phyloP scores from a whole-genome alignment of 1,140 invertebrate genomes.

The Cataglyphis hispanica region DNA sequence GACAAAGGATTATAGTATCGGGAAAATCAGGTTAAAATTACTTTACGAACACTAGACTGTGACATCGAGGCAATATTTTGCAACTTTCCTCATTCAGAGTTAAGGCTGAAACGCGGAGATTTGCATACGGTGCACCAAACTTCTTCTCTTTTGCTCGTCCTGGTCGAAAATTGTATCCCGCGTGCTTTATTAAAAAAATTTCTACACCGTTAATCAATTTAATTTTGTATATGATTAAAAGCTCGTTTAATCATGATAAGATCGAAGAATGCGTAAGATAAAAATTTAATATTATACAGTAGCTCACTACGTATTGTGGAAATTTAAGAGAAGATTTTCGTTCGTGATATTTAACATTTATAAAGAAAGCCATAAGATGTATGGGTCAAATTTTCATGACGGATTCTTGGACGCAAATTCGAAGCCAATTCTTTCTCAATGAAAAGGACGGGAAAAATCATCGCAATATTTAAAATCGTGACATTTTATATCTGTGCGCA shows the following conservation, averaged over 20 bases:
- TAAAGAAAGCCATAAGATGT: neutral
- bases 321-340: neutral
- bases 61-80: constrained; percentile 44
- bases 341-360: neutral
- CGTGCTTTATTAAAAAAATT: constrained; percentile 47
- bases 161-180: neutral
- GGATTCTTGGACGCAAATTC: neutral
- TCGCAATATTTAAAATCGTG: neutral
- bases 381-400: neutral
- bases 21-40: neutral
- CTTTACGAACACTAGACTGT: neutral
- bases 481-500: neutral
- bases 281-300: neutral
- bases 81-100: constrained; percentile 53
- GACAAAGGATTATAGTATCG: constrained; percentile 25
- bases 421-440: neutral
- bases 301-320: no score
- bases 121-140: constrained; percentile 31
- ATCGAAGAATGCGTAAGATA: neutral
- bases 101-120: constrained; percentile 34
- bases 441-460: neutral
- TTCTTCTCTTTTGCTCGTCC: neutral
- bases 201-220: neutral
- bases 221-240: neutral
- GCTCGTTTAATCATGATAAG: neutral